Conservation (phyloP, 1,140 invertebrate genomes). For the Neomicropteryx cornuta region DNA sequence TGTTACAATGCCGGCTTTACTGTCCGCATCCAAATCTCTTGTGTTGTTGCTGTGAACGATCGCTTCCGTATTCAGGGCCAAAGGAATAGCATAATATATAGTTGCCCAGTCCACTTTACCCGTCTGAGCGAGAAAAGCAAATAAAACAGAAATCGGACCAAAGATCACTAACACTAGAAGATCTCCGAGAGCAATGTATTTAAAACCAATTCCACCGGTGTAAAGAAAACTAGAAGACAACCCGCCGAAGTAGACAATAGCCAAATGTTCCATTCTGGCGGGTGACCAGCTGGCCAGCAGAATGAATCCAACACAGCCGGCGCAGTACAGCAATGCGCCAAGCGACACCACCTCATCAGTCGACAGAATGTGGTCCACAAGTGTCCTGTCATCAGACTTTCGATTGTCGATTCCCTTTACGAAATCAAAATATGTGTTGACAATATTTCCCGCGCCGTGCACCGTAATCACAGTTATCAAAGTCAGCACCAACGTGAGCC, state of each 20-base stretch:
- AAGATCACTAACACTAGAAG: constrained; percentile 86
- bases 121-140: constrained; percentile 86
- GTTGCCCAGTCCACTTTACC: constrained; percentile 75
- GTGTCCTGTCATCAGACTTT: constrained; percentile 83
- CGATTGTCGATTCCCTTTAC: constrained; percentile 86
- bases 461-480: constrained; percentile 79
- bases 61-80: constrained; percentile 90
- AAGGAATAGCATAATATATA: constrained; percentile 85
- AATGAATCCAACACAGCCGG: constrained; percentile 83
- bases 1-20: constrained; percentile 79
- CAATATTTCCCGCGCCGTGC: constrained; percentile 92
- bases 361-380: constrained; percentile 81
- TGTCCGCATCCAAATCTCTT: constrained; percentile 77
- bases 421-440: constrained; percentile 94
- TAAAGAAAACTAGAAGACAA: constrained; percentile 91
- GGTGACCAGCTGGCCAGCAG: constrained; percentile 68
- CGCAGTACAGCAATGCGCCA: constrained; percentile 76
- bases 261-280: constrained; percentile 87
- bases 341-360: constrained; percentile 79
- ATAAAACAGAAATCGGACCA: constrained; percentile 89
- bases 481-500: constrained; percentile 68
- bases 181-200: constrained; percentile 88
- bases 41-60: constrained; percentile 94
- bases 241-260: constrained; percentile 89
- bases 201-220: constrained; percentile 87